Evolutionary conservation across 2,888 invertebrate species (phyloP).

Genomic region (Ennomos quercinarius): DNA sequence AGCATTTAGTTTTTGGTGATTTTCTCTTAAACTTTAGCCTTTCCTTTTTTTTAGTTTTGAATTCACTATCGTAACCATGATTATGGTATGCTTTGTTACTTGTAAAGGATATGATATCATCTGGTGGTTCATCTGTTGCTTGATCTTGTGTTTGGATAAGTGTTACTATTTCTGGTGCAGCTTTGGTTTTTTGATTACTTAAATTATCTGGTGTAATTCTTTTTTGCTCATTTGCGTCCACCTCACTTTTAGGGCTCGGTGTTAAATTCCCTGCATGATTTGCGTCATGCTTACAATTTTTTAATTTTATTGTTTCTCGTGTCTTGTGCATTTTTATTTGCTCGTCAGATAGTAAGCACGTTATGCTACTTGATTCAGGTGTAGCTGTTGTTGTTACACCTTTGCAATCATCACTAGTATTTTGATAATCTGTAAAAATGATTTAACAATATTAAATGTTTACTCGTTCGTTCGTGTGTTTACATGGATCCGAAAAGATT

Average conservation of each 20-base stretch:
- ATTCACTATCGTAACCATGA: neutral
- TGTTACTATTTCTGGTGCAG: too few species aligned
- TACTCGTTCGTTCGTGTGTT: too few species aligned
- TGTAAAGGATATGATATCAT: neutral
- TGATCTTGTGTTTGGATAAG: too few species aligned
- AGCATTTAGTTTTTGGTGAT: neutral
- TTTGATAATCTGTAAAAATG: constrained; percentile 11
- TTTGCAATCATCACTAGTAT: constrained; percentile 1
- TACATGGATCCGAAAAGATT: too few species aligned
- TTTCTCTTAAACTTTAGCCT: neutral
- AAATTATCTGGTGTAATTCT: too few species aligned
- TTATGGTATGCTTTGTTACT: constrained; percentile 1
- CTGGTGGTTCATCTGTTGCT: too few species aligned
- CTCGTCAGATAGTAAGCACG: neutral
- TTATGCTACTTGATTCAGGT: neutral
- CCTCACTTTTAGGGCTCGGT: too few species aligned
- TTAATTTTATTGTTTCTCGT: neutral
- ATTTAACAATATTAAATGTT: too few species aligned
- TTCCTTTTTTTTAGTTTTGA: neutral
- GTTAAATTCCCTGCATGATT: too few species aligned
- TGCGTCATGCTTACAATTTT: too few species aligned
- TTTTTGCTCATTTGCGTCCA: too few species aligned
- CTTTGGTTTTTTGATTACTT: too few species aligned
- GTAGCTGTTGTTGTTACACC: neutral
- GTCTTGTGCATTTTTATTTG: neutral